These are phyloP conservation scores for Microcebus jonahi DNA, from an alignment of 2,113 vertebrate species.

Conservation along the genomic window DNA sequence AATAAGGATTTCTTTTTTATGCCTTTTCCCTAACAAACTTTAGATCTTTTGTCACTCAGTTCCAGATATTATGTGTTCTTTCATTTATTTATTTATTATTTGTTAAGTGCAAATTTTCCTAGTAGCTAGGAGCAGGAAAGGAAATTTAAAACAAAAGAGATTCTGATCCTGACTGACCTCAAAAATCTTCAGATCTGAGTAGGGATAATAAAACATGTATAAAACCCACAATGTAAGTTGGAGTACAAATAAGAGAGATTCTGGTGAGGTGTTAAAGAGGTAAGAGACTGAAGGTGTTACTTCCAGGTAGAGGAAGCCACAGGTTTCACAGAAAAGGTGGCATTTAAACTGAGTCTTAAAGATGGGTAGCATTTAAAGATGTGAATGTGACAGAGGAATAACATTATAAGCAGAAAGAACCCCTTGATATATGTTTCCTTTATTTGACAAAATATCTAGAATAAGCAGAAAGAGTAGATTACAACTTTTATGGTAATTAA, in stretches of 20 bases:
- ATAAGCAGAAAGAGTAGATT: background rate
- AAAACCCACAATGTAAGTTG: background rate
- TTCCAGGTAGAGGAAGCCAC: background rate
- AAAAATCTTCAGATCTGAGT: background rate
- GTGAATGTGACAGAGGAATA: background rate
- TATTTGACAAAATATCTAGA: constrained; percentile 20
- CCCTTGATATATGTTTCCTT: background rate
- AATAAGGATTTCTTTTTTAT: background rate
- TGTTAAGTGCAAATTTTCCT: background rate
- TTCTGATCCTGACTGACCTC: background rate
- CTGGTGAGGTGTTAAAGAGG: background rate
- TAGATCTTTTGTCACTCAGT: background rate
- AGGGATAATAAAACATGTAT: background rate
- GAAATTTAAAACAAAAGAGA: background rate
- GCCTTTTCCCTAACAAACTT: background rate
- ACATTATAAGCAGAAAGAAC: background rate
- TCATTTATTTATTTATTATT: background rate
- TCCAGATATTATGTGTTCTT: constrained; percentile 2
- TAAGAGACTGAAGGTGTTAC: background rate
- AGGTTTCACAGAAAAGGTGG: background rate
- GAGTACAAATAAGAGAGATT: background rate
- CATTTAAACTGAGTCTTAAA: background rate
- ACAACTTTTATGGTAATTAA: background rate
- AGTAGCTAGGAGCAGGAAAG: background rate
- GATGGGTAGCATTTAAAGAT: background rate